Base-by-base conservation (phyloP, 2,113 vertebrate species). In the Aramus guarauna region DNA sequence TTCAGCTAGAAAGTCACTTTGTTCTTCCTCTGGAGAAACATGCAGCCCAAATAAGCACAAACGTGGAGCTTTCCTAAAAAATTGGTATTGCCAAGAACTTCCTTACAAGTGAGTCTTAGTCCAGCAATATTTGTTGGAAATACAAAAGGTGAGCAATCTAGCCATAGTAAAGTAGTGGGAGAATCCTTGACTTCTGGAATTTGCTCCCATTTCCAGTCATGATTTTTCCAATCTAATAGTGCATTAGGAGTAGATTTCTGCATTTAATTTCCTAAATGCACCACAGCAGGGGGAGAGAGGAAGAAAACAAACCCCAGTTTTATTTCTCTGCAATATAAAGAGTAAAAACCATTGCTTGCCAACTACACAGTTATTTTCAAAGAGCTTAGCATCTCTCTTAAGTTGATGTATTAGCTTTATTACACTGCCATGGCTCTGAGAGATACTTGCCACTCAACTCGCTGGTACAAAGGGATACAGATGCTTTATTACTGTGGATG, bases 351-450 rank as follows among this genome's bases (percentile, higher is more conserved):
- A 89, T 50, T 82, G 75, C 74, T 85, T 92, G 74, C 76, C 81
- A 96, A 86, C 12, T 64, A 72, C 88, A 90, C 68, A 64, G 81
- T 90, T 90, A 81, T 88, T 95, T 96, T 96, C 90, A 68, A 94
- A 94, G 59, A 94, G 81, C 80, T 95, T 45, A 95, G 60, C 37
- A 80, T 90, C 78, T 93, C 93, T 93, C 80, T 89, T 83, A 84
- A 74, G 73, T 79, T 97, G 93, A 96, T 96, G 82, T 91, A 94
- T 92, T 87, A 75, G 43, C 68, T 96, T 96, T 95, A 97, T 97
- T 96, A 96, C 53, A 60, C n/a, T 84, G 77, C 58, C 56, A 80
- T 60, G 66, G 91, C 94, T 96, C 92, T 92, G 89, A 95, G 89
- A 96, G 67, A 91, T 85, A 91, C 47, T 95, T 91, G 94, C 83